Percentiles rank a stretch among this genome's conserved stretches.
These are phyloP conservation scores for Chymomyza procnemis DNA, from an alignment of 2,888 invertebrate species.

Conservation along the genomic window DNA sequence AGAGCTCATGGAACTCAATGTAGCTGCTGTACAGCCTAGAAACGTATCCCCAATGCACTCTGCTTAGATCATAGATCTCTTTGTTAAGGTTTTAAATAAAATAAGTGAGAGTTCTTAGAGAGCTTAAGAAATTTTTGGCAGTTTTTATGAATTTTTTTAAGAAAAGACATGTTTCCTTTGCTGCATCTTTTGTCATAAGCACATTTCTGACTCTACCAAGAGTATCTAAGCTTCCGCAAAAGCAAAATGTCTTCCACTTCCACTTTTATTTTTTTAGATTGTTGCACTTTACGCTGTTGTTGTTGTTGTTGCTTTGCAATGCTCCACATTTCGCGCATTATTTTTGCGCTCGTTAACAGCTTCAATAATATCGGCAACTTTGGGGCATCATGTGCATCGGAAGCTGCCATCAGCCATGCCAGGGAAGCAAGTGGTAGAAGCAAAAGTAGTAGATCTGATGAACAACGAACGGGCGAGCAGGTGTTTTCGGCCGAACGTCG, in stretches of 20 bases:
- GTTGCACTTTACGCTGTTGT: background rate
- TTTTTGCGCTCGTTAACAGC: constrained; percentile 64
- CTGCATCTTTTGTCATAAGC: too few species aligned
- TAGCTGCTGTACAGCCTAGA: too few species aligned
- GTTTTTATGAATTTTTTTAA: too few species aligned
- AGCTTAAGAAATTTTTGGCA: too few species aligned
- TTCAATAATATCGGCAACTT: constrained; percentile 2
- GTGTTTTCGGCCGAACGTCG: constrained; percentile 57
- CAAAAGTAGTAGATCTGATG: too few species aligned
- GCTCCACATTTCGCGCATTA: constrained; percentile 69
- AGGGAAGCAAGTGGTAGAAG: background rate
- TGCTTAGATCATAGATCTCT: too few species aligned
- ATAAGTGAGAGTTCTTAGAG: too few species aligned
- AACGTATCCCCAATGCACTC: too few species aligned
- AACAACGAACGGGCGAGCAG: constrained; percentile 32
- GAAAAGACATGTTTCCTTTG: too few species aligned
- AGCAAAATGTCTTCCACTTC: background rate
- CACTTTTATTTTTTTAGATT: background rate
- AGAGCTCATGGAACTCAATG: too few species aligned
- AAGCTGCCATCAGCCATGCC: background rate
- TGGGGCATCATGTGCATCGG: background rate
- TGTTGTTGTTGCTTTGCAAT: constrained; percentile 25
- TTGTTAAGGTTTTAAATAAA: too few species aligned
- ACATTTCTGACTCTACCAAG: background rate
- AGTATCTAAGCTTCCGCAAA: background rate